Base-by-base conservation (phyloP, 1,140 invertebrate species). In the Apis cerana region DNA sequence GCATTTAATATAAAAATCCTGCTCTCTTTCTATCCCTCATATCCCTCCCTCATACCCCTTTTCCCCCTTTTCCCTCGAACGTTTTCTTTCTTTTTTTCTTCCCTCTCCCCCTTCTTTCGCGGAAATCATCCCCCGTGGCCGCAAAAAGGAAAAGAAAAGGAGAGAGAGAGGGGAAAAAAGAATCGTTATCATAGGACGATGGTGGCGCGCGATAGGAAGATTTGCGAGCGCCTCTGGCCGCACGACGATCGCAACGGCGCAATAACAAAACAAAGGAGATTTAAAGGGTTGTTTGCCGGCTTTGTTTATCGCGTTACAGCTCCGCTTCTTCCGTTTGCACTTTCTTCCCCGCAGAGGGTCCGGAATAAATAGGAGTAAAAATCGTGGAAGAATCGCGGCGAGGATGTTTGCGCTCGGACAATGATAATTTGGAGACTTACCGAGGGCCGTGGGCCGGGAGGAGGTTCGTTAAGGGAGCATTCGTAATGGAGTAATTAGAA, bases 401-500 rank as follows among this genome's bases (percentile, higher is more conserved):
- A 9, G 21, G 11, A 2, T n/a, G 54, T 68, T 58, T 50, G 48
- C 52, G 4, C 15, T 4, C n/a, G 5, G 50, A 21, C 8, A 1
- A 52, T 21, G 54, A 50, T 68, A 69, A 68, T 64, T 75, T 62
- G 11, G 15, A n/a, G 7, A 33, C 2, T 50, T 0, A 11, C 12
- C 48, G 13, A 23, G 43, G 23, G 43, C 23, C 43, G 50, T 12
- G 21, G 9, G 27, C 10, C 19, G 43, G 9, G 0, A 4, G 11
- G 43, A 27, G n/a, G 23, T 62, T 80, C 8, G 77, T 74, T 74
- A 81, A 17, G 10, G 8, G n/a, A 11, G 1, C 21, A 10, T 23
- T 56, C 67, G 33, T 56, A 50, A 65, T 54, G 27, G 21, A 33
- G 59, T 48, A 74, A 80, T 80, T 65, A 65, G 15, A 74, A 80